Evolutionary conservation across 2,888 invertebrate species (phyloP), one percentile per base, ranked within the genome.

Genomic region (Sceliomorpha sp.): DNA sequence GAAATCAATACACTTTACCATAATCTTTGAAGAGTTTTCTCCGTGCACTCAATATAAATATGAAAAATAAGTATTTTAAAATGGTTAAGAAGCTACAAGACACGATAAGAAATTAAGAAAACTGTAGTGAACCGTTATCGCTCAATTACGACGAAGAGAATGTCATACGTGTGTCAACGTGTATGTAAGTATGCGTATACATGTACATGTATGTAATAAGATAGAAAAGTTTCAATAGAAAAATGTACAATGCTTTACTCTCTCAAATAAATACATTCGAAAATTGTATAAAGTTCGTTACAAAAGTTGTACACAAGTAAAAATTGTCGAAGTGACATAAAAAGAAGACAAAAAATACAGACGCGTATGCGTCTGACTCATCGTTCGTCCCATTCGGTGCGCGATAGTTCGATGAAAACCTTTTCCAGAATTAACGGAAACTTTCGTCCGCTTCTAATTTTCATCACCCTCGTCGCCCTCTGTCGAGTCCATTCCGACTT

Each of bases 401-500:
- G 20, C 13, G 26, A 27, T 24, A 14, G 24, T 42, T 42, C 42
- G 32, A 55, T 40, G 48, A 50, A 50, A 42, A 42, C 55, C 40
- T 50, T 17, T 8, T 12, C 10, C 34, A 29, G 24, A 51, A 56
- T 48, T 29, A 56, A 56, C 44, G 12, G 39, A 7, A 53, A 31
- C 50, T 55, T 79, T 63, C 48, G 66, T 29, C 70, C 59, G 40
- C 69, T 70, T 64, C 70, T 40, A 69, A 77, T 88, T 91, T 93
- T 94, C 89, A 93, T 94, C 89, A 40, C 53, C 94, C 83, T 95
- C 95, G 75, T 92, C 94, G 74, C 93, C 94, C 85, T 94, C 94
- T 76, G 93, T 94, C 47, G 93, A 94, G 88, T 95, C 95, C 93
- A 94, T 94, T 88, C 94, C 95, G 84, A 95, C 95, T 89, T 95